Percentiles rank a stretch among this genome's conserved stretches.
Evolutionary conservation across 2,888 invertebrate genomes (phyloP).

Genomic region (Iphiclides podalirius): DNA sequence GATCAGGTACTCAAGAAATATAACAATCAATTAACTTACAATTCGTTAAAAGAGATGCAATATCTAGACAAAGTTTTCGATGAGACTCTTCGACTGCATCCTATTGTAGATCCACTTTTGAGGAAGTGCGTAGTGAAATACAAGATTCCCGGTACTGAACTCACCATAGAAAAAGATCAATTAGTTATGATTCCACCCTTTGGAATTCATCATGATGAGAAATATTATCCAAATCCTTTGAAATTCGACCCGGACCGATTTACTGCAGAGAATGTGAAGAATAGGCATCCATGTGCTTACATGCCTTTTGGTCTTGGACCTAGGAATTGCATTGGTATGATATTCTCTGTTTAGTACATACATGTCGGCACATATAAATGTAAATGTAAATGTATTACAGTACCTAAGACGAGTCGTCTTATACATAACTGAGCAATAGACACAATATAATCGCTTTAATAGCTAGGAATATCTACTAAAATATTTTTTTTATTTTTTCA

Average conservation of each 20-base stretch:
- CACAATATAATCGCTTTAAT: too few species aligned
- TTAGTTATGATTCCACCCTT: constrained; percentile 45
- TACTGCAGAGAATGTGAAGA: constrained; percentile 40
- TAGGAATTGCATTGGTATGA: constrained; percentile 62
- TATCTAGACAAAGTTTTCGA: constrained; percentile 60
- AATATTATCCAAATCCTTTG: constrained; percentile 40
- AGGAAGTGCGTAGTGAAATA: not conserved
- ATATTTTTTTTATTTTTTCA: too few species aligned
- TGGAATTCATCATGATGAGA: constrained; percentile 57
- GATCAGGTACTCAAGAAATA: constrained; percentile 41
- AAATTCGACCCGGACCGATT: constrained; percentile 71
- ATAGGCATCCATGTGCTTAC: constrained; percentile 50
- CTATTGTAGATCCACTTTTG: constrained; percentile 9
- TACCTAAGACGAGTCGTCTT: too few species aligned
- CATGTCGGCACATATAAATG: too few species aligned
- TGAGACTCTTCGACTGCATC: constrained; percentile 29
- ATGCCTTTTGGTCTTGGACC: constrained; percentile 64
- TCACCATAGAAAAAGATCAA: constrained; percentile 49
- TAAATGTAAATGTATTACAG: too few species aligned
- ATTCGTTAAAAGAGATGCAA: constrained; percentile 52
- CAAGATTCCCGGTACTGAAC: constrained; percentile 30
- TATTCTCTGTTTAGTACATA: not conserved
- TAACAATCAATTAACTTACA: constrained; percentile 51
- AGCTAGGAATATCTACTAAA: too few species aligned
- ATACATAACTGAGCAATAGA: too few species aligned